Conservation (phyloP, 2,113 vertebrate genomes). For the Falco punctatus region DNA sequence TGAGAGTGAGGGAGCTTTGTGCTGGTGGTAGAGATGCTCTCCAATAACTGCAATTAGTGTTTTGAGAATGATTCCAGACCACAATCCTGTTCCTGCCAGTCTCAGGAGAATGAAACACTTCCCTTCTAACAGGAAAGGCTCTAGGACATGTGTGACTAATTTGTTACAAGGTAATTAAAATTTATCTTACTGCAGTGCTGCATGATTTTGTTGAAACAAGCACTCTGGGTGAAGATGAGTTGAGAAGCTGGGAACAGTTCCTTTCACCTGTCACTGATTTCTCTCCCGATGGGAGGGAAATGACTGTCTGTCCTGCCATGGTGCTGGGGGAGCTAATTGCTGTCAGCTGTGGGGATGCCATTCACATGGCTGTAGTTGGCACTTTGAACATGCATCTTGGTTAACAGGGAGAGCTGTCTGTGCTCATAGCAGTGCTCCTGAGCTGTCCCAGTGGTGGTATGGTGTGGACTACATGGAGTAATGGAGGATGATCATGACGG, state of each 20-base stretch:
- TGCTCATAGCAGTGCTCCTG: background rate
- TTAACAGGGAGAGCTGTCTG: background rate
- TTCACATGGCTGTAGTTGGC: accelerated
- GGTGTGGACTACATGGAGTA: background rate
- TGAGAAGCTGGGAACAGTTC: background rate
- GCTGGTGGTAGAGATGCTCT: background rate
- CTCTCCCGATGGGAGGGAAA: background rate
- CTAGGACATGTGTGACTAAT: constrained; percentile 12
- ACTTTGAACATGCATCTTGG: background rate
- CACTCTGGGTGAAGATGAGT: background rate
- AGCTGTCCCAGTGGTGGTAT: background rate
- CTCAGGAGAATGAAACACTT: background rate
- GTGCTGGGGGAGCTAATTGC: background rate
- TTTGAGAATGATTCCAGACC: background rate
- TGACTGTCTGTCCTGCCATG: background rate
- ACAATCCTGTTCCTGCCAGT: background rate
- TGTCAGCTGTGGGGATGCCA: background rate
- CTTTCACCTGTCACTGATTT: background rate
- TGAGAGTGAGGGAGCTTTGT: background rate
- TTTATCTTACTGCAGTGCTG: background rate
- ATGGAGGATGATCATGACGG: background rate
- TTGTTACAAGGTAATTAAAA: constrained; percentile 46
- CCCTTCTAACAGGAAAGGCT: background rate
- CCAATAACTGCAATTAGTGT: background rate
- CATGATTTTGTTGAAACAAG: background rate